Base-by-base conservation (phyloP, 2,113 vertebrate genomes). In the Pachypanchax playfairii region DNA sequence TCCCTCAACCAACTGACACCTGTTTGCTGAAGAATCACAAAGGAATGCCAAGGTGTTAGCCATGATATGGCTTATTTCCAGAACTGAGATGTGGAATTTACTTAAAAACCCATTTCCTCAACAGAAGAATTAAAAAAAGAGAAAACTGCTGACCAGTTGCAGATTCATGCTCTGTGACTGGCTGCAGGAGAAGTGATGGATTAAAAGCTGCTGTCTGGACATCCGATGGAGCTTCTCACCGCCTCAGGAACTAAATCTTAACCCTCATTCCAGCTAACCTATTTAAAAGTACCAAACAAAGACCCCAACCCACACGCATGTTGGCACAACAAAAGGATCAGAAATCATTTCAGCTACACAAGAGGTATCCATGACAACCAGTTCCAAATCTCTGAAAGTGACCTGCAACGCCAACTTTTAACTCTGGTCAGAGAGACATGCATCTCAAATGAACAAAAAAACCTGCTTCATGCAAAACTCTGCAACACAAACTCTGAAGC, bases 1-100 rank as follows among this genome's bases (percentile, higher is more conserved):
- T 85, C 83, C 73, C 70, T 79, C 73, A 73, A 61, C 47, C 48
- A 41, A 24, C 62, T 11, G 80, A 85, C 83, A 87, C 83, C 78
- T 84, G 85, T 81, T 80, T 68, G 80, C 74, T 64, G 70, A 61
- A 14, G 73, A 70, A 61, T 63, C 57, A 46, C 80, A 41, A 26
- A 66, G 50, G 31, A 68, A 39, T 44, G 75, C 57, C 79, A 77
- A 65, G 67, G 66, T 70, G 75, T 67, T 69, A 41, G 63, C 64
- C 62, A 67, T 51, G 77, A 83, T 74, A 75, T 10, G 42, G 28
- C 44, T 67, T 46, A 70, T 70, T 74, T 64, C 36, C 22, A 17
- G 50, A 56, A 69, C 58, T 29, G 63, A 18, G 65, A 79, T 61
- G 58, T 24, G 55, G 4, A 75, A 75, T 77, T 54, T 70, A 64